Base-by-base conservation (phyloP, 1,140 invertebrate species). In the Stegodyphus dumicola region DNA sequence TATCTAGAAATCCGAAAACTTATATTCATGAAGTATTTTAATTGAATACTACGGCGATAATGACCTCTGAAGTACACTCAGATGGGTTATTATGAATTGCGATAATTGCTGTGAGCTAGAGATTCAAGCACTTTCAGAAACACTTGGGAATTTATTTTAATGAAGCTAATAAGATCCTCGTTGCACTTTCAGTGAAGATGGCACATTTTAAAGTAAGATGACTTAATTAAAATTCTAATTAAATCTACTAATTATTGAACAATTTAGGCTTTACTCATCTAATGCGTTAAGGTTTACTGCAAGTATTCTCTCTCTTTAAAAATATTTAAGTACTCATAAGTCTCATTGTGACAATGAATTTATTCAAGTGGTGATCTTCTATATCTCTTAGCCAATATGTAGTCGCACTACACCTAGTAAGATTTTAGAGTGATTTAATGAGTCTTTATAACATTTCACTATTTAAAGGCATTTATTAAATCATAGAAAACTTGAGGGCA, bases 11-110 rank as follows among this genome's bases (percentile, higher is more conserved):
- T 80, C 78, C 71, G 78, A 80, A 80, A 66, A 75, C 80, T 83
- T 67, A 66, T 83, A 83, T 83, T 83, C 80, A 83, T 83, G 80
- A 83, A 75, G 54, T 66, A 75, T 83, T 83, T 83, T 83, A 83
- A 83, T 83, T 83, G 80, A 75, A 66, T 70, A 67, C 80, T 60
- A 18, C 54, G 53, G 33, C 49, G 80, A 83, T 83, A 83, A 83
- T 49, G 71, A 83, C 80, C 80, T 83, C 49, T 71, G 65, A 83
- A 83, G 49, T 66, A 73, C 53, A 80, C 78, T 69, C 69, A 33
- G 65, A 33, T 52, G 80, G 6, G n/a, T 83, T 75, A 75, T 75
- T 75, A 75, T 83, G 80, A 83, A 71, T 75, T 83, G 80, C 70
- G 53, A 49, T 75, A 83, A 83, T 83, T 83, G 70, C 80, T 53